These are phyloP conservation scores for Buceros bicornis DNA, from an alignment of 2,797 vertebrate genomes.

Conservation along the genomic window DNA sequence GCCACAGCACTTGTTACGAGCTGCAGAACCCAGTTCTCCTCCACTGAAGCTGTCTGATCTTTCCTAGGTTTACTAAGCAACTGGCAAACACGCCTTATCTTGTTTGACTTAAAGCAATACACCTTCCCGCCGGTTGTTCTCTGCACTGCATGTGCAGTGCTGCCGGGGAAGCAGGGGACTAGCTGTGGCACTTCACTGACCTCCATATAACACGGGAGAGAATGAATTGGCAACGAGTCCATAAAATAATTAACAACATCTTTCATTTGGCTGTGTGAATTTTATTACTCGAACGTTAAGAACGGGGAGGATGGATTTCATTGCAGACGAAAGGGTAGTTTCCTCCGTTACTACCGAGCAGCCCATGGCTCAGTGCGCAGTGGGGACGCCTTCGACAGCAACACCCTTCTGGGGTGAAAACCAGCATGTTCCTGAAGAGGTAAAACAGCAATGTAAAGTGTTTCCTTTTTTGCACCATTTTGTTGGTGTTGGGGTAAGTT, in stretches of 20 bases:
- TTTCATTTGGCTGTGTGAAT: constrained; percentile 67
- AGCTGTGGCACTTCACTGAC: not conserved
- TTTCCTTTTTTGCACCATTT: not conserved
- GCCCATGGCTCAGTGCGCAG: not conserved
- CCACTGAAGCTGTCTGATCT: constrained; percentile 56
- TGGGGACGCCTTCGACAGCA: not conserved
- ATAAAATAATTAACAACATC: constrained; percentile 69
- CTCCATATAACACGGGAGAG: not conserved
- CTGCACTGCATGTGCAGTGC: fast-evolving
- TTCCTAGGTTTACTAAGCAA: constrained; percentile 54
- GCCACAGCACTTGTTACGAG: constrained; percentile 9
- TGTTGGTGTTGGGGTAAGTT: fast-evolving
- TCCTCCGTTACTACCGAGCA: not conserved
- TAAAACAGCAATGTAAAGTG: not conserved
- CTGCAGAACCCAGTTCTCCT: constrained; percentile 43
- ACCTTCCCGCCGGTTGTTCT: not conserved
- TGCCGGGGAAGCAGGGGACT: not conserved
- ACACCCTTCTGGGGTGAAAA: not conserved
- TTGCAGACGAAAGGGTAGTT: not conserved
- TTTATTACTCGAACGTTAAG: constrained; percentile 57
- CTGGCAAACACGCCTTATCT: not conserved
- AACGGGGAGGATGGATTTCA: constrained; percentile 30
- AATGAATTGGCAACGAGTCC: not conserved
- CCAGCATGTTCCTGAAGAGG: not conserved
- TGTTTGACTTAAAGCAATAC: constrained; percentile 29